These are phyloP conservation scores for Drosophila ananassae DNA, from an alignment of 1,140 invertebrate species.

Conservation along the genomic window DNA sequence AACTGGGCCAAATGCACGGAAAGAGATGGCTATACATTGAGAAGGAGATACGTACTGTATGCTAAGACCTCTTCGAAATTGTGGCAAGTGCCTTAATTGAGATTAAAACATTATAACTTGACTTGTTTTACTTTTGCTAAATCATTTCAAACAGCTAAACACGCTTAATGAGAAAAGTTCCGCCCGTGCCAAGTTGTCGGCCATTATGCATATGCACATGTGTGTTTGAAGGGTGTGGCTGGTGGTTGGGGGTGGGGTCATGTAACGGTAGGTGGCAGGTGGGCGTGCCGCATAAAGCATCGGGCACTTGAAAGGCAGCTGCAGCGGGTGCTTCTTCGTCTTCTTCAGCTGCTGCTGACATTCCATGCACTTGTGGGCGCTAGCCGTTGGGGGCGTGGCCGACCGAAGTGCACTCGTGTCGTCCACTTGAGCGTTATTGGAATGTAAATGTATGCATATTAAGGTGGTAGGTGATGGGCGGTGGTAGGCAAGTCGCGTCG, in stretches of 20 bases:
- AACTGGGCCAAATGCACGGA: conserved; percentile 35
- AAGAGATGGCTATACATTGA: not conserved
- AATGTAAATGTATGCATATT: conserved; percentile 81
- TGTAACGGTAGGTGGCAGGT: conserved; percentile 14
- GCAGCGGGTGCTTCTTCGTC: conserved; percentile 16
- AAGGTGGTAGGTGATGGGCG: conserved; percentile 37
- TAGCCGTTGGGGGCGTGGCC: conserved; percentile 33
- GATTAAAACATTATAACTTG: conserved; percentile 83
- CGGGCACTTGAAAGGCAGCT: conserved; percentile 68
- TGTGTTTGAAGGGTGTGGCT: conserved; percentile 1
- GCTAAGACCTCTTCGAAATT: conserved; percentile 39
- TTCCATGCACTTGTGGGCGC: conserved; percentile 62
- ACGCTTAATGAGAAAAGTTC: conserved; percentile 81
- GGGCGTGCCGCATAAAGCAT: conserved; percentile 49
- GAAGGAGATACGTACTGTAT: not conserved
- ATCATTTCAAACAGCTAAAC: conserved; percentile 81
- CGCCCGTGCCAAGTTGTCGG: conserved; percentile 53
- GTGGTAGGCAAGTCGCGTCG: conserved; percentile 45
- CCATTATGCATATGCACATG: conserved; percentile 72
- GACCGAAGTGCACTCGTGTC: conserved; percentile 71
- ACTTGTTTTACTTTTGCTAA: conserved; percentile 81
- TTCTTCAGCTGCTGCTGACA: conserved; percentile 66
- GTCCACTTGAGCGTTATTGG: conserved; percentile 81
- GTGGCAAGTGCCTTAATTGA: conserved; percentile 80
- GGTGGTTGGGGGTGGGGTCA: conserved; percentile 1